These are phyloP conservation scores for Epistrophella euchroma DNA, from an alignment of 2,888 invertebrate species.

Conservation along the genomic window DNA sequence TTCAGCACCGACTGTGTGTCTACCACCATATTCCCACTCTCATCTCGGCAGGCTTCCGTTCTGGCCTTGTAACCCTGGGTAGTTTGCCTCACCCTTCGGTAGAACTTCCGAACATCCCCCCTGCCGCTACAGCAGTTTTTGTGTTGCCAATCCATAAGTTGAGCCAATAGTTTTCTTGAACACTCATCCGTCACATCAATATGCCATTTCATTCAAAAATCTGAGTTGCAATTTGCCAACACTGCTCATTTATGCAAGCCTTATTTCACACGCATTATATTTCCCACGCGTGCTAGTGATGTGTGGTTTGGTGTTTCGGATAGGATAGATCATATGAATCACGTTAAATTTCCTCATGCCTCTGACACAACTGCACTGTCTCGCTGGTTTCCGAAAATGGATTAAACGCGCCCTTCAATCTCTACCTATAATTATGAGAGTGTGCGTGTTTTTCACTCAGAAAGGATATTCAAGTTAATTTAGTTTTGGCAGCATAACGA, in stretches of 20 bases:
- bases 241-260: conserved; percentile 48
- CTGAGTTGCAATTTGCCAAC: conserved; percentile 50
- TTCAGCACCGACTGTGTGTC: too few species aligned
- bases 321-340: conserved; percentile 3
- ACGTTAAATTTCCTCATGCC: background rate
- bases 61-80: too few species aligned
- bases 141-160: background rate
- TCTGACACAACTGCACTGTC: background rate
- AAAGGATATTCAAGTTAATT: conserved; percentile 75
- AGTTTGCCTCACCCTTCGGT: too few species aligned
- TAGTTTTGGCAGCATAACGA: conserved; percentile 68
- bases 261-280: conserved; percentile 48
- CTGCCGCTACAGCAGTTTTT: too few species aligned
- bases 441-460: background rate
- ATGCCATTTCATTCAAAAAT: conserved; percentile 5
- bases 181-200: conserved; percentile 31
- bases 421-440: background rate
- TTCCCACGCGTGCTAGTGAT: background rate
- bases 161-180: background rate
- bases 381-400: conserved; percentile 54
- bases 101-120: too few species aligned
- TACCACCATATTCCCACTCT: too few species aligned
- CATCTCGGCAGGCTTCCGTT: too few species aligned
- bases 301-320: background rate
- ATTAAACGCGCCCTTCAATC: conserved; percentile 49